phyloP scores from a whole-genome alignment of 1,140 invertebrate genomes.

The Galendromus occidentalis region DNA sequence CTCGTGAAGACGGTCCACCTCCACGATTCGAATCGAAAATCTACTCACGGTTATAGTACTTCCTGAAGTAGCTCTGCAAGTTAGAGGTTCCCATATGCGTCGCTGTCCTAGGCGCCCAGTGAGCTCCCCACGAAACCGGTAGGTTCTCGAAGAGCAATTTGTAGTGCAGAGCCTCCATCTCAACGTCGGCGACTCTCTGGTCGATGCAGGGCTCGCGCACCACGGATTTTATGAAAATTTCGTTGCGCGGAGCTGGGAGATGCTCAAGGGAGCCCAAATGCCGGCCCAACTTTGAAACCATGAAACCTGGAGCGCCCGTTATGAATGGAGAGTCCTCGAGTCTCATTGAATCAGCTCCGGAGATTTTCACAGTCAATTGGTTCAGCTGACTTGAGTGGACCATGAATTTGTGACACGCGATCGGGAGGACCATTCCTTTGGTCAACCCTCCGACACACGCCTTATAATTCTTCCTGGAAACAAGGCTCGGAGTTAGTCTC shows the following conservation, averaged over 20 bases:
- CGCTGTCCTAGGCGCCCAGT: background rate
- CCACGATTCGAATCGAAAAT: too few relatives aligned
- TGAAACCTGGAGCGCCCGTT: background rate
- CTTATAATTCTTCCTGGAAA: background rate
- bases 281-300: background rate
- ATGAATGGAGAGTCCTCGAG: background rate
- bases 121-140: background rate
- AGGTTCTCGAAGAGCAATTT: background rate
- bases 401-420: conserved; percentile 6
- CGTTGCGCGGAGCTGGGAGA: background rate
- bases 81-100: background rate
- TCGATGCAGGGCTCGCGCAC: background rate
- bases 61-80: background rate
- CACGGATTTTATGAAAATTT: background rate
- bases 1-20: too few relatives aligned
- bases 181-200: background rate
- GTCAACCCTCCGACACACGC: background rate
- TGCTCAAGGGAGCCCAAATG: background rate
- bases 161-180: background rate
- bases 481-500: too few relatives aligned
- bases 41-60: background rate
- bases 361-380: background rate
- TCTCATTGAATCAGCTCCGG: background rate
- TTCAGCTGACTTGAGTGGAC: background rate
- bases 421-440: background rate